Percentiles rank a stretch among this genome's conserved stretches.
Conservation (phyloP, 2,113 vertebrate genomes). For the Bostrychus sinensis region DNA sequence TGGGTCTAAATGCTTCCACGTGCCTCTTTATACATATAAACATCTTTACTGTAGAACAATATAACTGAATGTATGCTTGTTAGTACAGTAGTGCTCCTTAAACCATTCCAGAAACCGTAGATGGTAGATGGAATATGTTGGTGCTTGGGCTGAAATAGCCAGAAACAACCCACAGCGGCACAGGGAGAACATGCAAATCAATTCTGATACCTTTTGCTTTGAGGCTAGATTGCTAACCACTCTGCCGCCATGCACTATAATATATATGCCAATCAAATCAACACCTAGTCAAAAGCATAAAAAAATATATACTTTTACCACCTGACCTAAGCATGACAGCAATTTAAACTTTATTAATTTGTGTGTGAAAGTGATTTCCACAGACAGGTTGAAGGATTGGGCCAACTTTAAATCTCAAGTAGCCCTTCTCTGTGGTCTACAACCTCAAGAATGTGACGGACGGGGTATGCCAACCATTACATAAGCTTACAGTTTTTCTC, state of each 20-base stretch:
- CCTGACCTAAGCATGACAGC: not conserved
- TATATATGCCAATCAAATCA: not conserved
- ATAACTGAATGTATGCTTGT: not conserved
- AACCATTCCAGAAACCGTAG: too few species aligned
- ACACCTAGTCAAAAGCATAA: not conserved
- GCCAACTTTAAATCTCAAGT: constrained; percentile 6
- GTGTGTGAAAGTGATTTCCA: not conserved
- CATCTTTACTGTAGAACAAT: not conserved
- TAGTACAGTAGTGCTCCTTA: not conserved
- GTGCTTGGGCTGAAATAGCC: too few species aligned
- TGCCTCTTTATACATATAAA: constrained; percentile 47
- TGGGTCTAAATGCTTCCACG: constrained; percentile 52
- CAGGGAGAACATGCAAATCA: too few species aligned
- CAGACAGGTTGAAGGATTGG: constrained; percentile 9
- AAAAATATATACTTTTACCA: not conserved
- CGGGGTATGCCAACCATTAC: constrained; percentile 50
- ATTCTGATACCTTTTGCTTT: too few species aligned
- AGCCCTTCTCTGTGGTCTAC: constrained; percentile 32
- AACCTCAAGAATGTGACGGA: constrained; percentile 61
- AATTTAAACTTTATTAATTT: not conserved
- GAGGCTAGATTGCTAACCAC: too few species aligned
- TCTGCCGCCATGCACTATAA: not conserved
- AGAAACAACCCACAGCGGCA: too few species aligned
- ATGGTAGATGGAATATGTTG: too few species aligned
- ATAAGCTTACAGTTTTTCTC: constrained; percentile 39